Conservation (phyloP, 2,797 vertebrate genomes). For the Poeciliopsis gracilis region DNA sequence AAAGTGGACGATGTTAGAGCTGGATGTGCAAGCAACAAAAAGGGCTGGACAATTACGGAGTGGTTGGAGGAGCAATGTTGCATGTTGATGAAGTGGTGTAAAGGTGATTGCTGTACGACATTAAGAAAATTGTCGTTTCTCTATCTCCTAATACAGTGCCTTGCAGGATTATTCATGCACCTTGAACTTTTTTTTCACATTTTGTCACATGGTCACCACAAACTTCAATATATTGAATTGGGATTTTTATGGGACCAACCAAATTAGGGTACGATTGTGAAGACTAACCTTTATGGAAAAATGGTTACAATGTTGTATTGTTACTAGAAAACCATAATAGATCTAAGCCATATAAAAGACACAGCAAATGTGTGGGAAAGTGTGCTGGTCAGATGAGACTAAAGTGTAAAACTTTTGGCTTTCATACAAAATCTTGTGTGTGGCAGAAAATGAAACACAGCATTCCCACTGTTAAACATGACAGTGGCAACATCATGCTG, state of each 20-base stretch:
- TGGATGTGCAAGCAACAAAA: constrained; percentile 56
- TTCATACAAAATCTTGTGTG: background rate
- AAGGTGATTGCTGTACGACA: constrained; percentile 19
- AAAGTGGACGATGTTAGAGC: constrained; percentile 64
- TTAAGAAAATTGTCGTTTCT: background rate
- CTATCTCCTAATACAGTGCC: background rate
- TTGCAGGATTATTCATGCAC: background rate
- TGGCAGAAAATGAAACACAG: background rate
- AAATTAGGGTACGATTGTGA: background rate
- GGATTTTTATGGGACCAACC: background rate
- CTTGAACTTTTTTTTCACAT: background rate
- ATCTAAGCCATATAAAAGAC: background rate
- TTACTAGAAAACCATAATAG: background rate
- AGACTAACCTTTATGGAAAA: background rate
- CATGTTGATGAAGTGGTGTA: constrained; percentile 14
- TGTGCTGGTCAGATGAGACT: background rate
- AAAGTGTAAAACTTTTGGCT: background rate
- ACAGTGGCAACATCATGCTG: background rate
- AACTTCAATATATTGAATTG: background rate
- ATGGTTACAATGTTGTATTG: background rate
- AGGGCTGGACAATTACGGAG: constrained; percentile 18
- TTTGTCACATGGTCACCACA: background rate
- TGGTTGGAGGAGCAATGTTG: constrained; percentile 17
- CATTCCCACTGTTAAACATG: background rate
- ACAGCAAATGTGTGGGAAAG: too few relatives aligned